phyloP scores from a whole-genome alignment of 2,888 invertebrate species.

The Azorinus chamasolen region DNA sequence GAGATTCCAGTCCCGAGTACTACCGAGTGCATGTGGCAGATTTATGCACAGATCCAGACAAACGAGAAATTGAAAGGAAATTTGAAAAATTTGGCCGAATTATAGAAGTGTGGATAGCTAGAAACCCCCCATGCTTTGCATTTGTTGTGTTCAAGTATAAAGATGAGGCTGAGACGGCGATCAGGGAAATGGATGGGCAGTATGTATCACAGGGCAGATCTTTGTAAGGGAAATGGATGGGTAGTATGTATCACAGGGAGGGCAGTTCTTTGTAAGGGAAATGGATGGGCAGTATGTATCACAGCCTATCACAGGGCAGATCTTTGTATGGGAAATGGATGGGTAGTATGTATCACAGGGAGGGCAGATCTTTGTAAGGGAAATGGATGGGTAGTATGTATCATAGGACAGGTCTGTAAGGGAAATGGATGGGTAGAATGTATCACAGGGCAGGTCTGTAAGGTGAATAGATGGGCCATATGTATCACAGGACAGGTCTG shows the following conservation, averaged over 20 bases:
- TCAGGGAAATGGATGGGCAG: constrained; percentile 93
- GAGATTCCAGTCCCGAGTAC: constrained; percentile 62
- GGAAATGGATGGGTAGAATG: constrained; percentile 92
- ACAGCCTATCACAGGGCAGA: no score
- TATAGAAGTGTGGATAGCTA: constrained; percentile 89
- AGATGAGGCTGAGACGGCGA: constrained; percentile 91
- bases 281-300: constrained; percentile 92
- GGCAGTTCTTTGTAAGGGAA: no score
- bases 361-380: no score
- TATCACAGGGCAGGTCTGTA: no score
- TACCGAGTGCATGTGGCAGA: constrained; percentile 88
- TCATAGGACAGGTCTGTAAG: no score
- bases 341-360: no score
- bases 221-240: constrained; percentile 93
- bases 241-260: constrained; percentile 88
- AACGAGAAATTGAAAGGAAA: constrained; percentile 88
- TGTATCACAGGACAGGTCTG: constrained; percentile 82
- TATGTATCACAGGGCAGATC: constrained; percentile 86
- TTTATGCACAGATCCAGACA: constrained; percentile 88
- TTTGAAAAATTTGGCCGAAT: constrained; percentile 88
- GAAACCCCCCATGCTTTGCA: constrained; percentile 89
- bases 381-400: no score
- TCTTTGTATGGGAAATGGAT: no score
- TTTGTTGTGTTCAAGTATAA: constrained; percentile 89
- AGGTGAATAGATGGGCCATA: constrained; percentile 93